Evolutionary conservation across 2,797 vertebrate species (phyloP).

Genomic region (Myoxocephalus aenaeus): DNA sequence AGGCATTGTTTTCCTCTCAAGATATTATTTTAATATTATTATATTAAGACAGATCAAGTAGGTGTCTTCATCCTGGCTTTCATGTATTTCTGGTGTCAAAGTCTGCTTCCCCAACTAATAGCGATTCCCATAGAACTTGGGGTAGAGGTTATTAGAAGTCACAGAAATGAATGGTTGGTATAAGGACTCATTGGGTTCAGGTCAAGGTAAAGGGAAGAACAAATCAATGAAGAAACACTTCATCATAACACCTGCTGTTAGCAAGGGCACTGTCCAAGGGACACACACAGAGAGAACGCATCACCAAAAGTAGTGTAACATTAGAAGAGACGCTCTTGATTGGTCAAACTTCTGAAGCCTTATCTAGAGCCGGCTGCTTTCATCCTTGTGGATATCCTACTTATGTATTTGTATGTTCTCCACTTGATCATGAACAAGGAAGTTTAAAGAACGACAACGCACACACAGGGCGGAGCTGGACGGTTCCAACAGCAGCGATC

Average conservation of each 20-base stretch:
- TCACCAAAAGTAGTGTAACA: neutral
- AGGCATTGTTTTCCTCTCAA: neutral
- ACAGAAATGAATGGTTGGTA: neutral
- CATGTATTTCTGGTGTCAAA: neutral
- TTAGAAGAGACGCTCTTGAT: neutral
- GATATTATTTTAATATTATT: neutral
- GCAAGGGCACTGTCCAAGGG: neutral
- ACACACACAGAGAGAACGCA: neutral
- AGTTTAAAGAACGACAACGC: too few relatives aligned
- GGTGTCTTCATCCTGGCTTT: neutral
- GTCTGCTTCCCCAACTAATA: neutral
- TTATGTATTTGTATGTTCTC: too few relatives aligned
- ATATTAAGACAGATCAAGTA: neutral
- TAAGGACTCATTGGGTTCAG: neutral
- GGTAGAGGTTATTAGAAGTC: neutral
- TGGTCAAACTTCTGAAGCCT: too few relatives aligned
- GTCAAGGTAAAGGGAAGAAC: neutral
- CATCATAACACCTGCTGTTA: neutral
- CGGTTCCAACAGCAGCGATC: too few relatives aligned
- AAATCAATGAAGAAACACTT: neutral
- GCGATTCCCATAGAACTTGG: neutral
- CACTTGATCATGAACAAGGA: too few relatives aligned
- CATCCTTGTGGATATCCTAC: too few relatives aligned
- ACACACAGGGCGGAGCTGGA: too few relatives aligned
- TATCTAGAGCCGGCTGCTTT: too few relatives aligned